These are phyloP conservation scores for human (Homo sapiens) DNA, from an alignment of 2,113 vertebrate genomes.

Conservation along the genomic window GRCh38 chr4:66587501-66588000, in stretches of 20 bases:
- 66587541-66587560: neutral
- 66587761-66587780: neutral
- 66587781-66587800: neutral
- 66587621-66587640: slow-evolving; percentile 17
- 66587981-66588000: neutral
- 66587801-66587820: neutral
- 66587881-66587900: neutral
- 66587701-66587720: neutral
- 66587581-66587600: neutral
- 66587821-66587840: neutral
- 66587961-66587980: slow-evolving; percentile 21
- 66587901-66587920: neutral
- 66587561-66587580: neutral
- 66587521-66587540: neutral
- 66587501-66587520: too few relatives aligned
- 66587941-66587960: neutral
- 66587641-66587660: neutral
- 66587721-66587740: neutral
- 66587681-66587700: neutral
- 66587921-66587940: slow-evolving; percentile 10
- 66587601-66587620: neutral
- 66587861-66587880: neutral
- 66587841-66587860: neutral
- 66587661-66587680: neutral
- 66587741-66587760: neutral